A percentile compares a stretch with the other conserved stretches of the same genome.
Evolutionary conservation across 2,888 invertebrate genomes (phyloP).

Genomic region (Phalera bucephala): DNA sequence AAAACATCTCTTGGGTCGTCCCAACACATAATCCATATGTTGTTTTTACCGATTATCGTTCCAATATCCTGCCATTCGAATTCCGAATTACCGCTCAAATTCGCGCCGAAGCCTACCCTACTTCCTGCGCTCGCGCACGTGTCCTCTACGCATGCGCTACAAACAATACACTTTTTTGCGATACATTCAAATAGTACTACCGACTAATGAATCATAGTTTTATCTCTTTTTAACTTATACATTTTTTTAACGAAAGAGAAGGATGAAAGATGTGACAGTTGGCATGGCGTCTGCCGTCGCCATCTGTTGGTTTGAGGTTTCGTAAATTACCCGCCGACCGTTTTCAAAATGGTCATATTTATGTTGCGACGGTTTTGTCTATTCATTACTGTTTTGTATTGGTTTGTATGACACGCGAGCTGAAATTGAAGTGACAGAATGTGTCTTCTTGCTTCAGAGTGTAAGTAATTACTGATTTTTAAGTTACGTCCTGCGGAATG

Average conservation of each 20-base stretch:
- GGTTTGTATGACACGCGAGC: conserved; percentile 39
- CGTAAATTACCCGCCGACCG: conserved; percentile 69
- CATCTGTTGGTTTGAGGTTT: conserved; percentile 81
- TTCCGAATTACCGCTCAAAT: conserved; percentile 65
- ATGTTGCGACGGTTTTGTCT: conserved; percentile 53
- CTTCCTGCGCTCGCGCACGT: conserved; percentile 66
- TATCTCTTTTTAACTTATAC: conserved; percentile 44
- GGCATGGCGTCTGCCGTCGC: conserved; percentile 78
- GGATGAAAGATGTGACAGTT: conserved; percentile 67
- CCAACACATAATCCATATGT: conserved; percentile 68
- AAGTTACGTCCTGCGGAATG: too few relatives aligned
- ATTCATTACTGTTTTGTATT: conserved; percentile 52
- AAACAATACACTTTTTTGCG: conserved; percentile 77
- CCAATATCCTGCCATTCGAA: conserved; percentile 77
- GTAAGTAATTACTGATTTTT: too few relatives aligned
- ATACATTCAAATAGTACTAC: conserved; percentile 75
- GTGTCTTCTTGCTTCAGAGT: too few relatives aligned
- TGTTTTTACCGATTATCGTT: conserved; percentile 66
- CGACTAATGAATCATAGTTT: conserved; percentile 68
- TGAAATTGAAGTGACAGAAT: conserved; percentile 39
- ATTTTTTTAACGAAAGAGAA: conserved; percentile 32
- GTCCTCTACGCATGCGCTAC: conserved; percentile 56
- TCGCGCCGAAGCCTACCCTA: conserved; percentile 77
- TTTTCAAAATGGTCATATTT: conserved; percentile 63
- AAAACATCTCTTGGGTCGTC: conserved; percentile 18